These are phyloP conservation scores for Spinus pinus DNA, from an alignment of 2,797 vertebrate genomes.

Conservation along the genomic window DNA sequence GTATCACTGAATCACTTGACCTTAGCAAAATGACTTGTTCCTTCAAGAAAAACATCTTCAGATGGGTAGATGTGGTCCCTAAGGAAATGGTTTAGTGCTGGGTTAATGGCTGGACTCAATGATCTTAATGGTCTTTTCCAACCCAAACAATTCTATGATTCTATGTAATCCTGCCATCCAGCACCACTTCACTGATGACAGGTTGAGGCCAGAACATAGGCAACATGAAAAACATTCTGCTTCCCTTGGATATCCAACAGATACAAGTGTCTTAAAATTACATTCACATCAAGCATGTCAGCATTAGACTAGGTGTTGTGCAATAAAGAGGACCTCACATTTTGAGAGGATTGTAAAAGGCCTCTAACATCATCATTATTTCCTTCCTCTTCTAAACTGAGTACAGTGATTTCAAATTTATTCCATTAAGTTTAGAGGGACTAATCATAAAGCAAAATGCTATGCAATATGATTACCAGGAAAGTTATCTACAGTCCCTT, in stretches of 20 bases:
- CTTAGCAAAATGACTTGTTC: neutral
- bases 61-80: neutral
- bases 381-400: neutral
- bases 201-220: neutral
- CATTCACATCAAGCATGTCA: neutral
- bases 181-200: neutral
- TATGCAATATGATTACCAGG: neutral
- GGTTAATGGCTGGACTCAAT: neutral
- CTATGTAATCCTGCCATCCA: neutral
- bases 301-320: neutral
- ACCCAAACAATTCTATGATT: neutral
- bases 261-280: neutral
- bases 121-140: neutral
- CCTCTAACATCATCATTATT: neutral
- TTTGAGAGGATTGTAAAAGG: neutral
- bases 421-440: neutral
- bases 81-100: neutral
- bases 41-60: neutral
- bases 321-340: neutral
- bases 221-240: neutral
- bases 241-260: neutral
- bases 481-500: neutral
- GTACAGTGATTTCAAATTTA: neutral
- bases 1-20: neutral
- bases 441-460: neutral